Evolutionary conservation across 2,888 invertebrate genomes (phyloP).

Genomic region (Diarsia mendica): DNA sequence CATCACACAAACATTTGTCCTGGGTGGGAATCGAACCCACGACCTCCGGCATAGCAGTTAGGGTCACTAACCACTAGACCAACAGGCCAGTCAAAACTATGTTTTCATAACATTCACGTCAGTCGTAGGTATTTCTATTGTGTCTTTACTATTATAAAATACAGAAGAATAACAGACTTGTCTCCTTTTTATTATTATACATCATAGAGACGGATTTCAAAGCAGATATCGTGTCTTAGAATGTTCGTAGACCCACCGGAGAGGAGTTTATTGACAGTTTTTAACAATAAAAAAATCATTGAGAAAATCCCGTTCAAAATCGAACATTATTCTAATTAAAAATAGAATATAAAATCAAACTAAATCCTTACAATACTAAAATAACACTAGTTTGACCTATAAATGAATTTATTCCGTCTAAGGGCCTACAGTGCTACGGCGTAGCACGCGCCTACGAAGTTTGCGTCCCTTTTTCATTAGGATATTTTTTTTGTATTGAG

Average conservation of each 20-base stretch:
- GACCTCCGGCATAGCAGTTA: no score
- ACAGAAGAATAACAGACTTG: constrained; percentile 39
- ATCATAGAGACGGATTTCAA: constrained; percentile 1
- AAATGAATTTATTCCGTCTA: constrained; percentile 5
- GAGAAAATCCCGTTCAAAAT: not conserved
- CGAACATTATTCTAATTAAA: not conserved
- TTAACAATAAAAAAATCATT: not conserved
- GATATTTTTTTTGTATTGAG: not conserved
- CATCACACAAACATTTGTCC: no score
- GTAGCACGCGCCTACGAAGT: constrained; percentile 69
- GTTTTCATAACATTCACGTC: constrained; percentile 59
- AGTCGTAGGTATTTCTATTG: constrained; percentile 58
- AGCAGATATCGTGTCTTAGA: constrained; percentile 9
- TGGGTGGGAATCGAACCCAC: no score
- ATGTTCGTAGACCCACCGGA: not conserved
- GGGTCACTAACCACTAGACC: no score
- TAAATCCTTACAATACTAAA: not conserved
- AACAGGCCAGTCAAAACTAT: no score
- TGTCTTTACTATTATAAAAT: constrained; percentile 55
- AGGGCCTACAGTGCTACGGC: constrained; percentile 65
- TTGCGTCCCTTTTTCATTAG: not conserved
- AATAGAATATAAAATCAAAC: not conserved
- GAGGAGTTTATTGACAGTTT: not conserved
- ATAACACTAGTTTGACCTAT: not conserved
- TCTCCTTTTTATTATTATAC: constrained; percentile 25